Percentiles rank a stretch among this genome's conserved stretches.
phyloP scores from a whole-genome alignment of 37 sponge, comb jelly and placozoan species.

The Chondrilla cf. caribensis region DNA sequence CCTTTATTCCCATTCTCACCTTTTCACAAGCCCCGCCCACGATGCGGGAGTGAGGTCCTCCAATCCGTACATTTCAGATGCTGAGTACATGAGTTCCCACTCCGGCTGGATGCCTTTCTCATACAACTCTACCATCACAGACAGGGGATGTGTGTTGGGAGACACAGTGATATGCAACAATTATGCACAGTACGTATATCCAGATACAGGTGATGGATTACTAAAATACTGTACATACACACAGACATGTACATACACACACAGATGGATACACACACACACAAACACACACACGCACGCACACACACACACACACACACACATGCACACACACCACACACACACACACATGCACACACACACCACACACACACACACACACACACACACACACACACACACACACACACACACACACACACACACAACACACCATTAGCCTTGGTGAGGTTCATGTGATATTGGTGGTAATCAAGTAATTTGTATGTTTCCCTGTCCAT shows the following conservation, averaged over 20 bases:
- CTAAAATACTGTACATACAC: too few relatives aligned
- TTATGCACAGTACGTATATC: too few relatives aligned
- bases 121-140: slow-evolving; percentile 23
- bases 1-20: not conserved
- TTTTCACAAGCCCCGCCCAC: slow-evolving; percentile 45
- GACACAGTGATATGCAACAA: too few relatives aligned
- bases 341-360: not conserved
- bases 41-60: slow-evolving; percentile 57
- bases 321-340: not conserved
- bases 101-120: slow-evolving; percentile 15
- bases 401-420: not conserved
- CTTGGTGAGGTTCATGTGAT: slow-evolving; percentile 64
- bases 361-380: not conserved
- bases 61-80: slow-evolving; percentile 48
- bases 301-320: not conserved
- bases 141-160: not conserved
- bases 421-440: slow-evolving; percentile 55
- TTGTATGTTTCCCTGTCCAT: slow-evolving; percentile 52
- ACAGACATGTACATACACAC: not conserved
- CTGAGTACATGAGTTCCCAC: slow-evolving; percentile 54
- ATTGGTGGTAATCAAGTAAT: slow-evolving; percentile 69
- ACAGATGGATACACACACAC: not conserved
- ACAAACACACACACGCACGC: not conserved
- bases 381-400: not conserved
- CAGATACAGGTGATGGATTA: too few relatives aligned